Evolutionary conservation across 2,797 vertebrate species (phyloP).

Genomic region (Dendrocincla tyrannina): DNA sequence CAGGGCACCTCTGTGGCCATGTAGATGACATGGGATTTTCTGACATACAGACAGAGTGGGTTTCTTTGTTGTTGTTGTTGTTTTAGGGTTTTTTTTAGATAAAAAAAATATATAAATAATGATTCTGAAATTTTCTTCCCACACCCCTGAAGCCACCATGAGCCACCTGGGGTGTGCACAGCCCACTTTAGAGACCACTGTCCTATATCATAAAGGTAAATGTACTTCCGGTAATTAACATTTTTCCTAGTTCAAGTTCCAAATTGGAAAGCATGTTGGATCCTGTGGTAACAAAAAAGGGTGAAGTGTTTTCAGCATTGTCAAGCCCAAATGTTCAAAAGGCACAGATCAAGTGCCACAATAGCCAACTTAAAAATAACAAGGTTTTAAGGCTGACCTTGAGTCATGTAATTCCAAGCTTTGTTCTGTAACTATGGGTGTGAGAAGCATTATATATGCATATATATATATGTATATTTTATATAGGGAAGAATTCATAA

Average conservation of each 20-base stretch:
- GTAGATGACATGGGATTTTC: not conserved
- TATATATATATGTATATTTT: rapidly evolving
- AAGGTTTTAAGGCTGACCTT: not conserved
- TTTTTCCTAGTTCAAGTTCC: not conserved
- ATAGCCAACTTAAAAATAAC: not conserved
- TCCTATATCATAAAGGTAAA: not conserved
- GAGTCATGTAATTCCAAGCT: not conserved
- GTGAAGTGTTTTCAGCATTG: not conserved
- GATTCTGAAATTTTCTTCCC: not conserved
- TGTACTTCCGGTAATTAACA: not conserved
- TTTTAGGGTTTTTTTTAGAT: too few relatives aligned
- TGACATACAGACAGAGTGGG: not conserved
- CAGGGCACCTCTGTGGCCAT: not conserved
- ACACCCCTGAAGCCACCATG: not conserved
- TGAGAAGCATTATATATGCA: not conserved
- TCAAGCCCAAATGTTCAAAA: not conserved
- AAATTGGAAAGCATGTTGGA: not conserved
- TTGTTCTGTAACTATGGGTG: not conserved
- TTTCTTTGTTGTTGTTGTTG: not conserved
- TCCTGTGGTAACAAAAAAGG: not conserved
- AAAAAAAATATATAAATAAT: not conserved
- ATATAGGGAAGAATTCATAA: not conserved
- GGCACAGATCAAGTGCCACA: not conserved
- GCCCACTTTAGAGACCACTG: not conserved
- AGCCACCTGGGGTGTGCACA: not conserved